These are phyloP conservation scores for Anthophora plumipes DNA, from an alignment of 2,888 invertebrate species.

Conservation along the genomic window DNA sequence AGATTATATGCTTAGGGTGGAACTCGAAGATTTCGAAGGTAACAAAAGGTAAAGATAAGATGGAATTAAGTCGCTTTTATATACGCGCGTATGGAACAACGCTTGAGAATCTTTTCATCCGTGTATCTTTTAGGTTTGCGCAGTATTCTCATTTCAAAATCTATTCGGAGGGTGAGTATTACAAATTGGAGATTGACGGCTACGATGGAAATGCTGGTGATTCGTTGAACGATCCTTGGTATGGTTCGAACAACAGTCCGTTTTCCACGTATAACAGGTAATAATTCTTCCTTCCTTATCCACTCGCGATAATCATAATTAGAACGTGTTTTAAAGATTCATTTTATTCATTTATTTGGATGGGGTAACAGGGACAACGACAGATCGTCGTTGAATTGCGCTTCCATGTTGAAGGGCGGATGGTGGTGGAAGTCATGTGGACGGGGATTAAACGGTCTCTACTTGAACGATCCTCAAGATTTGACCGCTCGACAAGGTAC, in stretches of 20 bases:
- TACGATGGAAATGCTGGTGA: constrained; percentile 96
- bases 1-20: constrained; percentile 94
- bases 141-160: constrained; percentile 97
- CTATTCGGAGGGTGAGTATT: constrained; percentile 95
- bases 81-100: too few relatives aligned
- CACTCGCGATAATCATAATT: not conserved
- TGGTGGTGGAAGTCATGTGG: constrained; percentile 99
- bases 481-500: constrained; percentile 95
- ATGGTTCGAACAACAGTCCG: constrained; percentile 96
- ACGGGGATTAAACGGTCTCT: constrained; percentile 94
- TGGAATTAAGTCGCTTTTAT: not conserved
- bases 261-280: constrained; percentile 96
- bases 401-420: constrained; percentile 96
- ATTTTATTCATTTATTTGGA: too few relatives aligned
- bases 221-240: constrained; percentile 97
- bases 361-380: constrained; percentile 97
- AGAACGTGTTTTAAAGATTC: not conserved
- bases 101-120: not conserved
- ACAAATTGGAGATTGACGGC: constrained; percentile 95
- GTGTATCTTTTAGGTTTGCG: constrained; percentile 88
- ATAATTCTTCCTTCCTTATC: not conserved
- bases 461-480: constrained; percentile 95
- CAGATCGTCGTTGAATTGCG: constrained; percentile 95
- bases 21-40: constrained; percentile 96
- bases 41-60: constrained; percentile 90